A percentile compares a stretch with the other conserved stretches of the same genome.
Conservation (phyloP, 2,888 invertebrate species). For the Hypselothyrea guttata region DNA sequence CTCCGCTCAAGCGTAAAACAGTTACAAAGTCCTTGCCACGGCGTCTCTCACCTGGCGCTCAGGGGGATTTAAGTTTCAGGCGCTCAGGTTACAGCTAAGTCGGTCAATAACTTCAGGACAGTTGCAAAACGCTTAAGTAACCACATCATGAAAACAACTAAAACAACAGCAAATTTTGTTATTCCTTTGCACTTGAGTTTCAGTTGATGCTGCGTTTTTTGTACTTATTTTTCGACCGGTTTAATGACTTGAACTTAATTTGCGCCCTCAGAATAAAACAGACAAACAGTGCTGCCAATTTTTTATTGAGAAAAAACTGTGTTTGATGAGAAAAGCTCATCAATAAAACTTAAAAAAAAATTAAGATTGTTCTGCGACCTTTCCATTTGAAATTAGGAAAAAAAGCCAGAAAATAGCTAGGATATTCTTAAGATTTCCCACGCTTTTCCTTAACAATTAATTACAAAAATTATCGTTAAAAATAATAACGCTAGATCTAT, state of each 20-base stretch:
- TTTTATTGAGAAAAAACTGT: too few species aligned
- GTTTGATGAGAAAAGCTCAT: too few species aligned
- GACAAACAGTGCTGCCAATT: too few species aligned
- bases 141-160: constrained; percentile 40
- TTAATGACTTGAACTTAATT: constrained; percentile 75
- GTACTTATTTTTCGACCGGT: constrained; percentile 65
- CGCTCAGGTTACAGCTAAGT: constrained; percentile 67
- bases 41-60: constrained; percentile 45
- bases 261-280: constrained; percentile 60
- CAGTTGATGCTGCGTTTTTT: constrained; percentile 52
- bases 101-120: constrained; percentile 70
- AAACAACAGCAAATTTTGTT: constrained; percentile 40
- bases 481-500: too few species aligned
- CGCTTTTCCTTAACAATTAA: too few species aligned
- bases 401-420: too few species aligned
- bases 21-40: constrained; percentile 21
- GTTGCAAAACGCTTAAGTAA: constrained; percentile 57
- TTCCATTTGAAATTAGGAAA: too few species aligned
- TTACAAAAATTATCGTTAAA: too few species aligned
- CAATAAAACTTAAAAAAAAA: too few species aligned
- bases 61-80: constrained; percentile 59
- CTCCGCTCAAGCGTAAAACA: constrained; percentile 13
- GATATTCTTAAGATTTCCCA: too few species aligned
- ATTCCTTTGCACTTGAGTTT: constrained; percentile 46
- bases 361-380: too few species aligned